Conservation (phyloP, 2,888 invertebrate genomes). For the Eremobia ochroleuca region DNA sequence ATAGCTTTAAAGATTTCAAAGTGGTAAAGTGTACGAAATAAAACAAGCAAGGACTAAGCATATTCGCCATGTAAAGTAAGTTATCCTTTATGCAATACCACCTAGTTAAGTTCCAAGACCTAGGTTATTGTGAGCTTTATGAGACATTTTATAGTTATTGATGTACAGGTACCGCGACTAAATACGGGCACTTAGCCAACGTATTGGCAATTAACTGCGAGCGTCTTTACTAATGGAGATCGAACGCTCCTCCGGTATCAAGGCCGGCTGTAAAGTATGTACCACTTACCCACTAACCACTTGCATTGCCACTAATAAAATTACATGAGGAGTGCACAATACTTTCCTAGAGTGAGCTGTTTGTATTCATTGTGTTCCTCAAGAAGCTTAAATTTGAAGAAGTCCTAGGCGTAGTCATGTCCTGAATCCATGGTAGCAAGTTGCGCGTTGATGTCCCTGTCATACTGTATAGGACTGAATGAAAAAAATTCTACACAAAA, state of each 20-base stretch:
- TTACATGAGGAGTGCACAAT: constrained; percentile 18
- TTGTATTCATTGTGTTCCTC: neutral
- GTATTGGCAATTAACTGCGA: constrained; percentile 84
- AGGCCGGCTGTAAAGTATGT: constrained; percentile 69
- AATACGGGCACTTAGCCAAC: constrained; percentile 82
- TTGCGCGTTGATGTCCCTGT: neutral
- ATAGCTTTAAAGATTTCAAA: neutral
- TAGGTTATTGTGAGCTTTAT: constrained; percentile 39
- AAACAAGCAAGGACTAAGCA: neutral
- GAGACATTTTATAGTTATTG: constrained; percentile 64
- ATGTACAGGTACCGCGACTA: constrained; percentile 77
- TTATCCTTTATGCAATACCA: neutral
- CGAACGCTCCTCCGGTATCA: constrained; percentile 72
- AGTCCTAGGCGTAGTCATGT: neutral
- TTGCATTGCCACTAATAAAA: constrained; percentile 39
- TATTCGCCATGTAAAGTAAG: neutral
- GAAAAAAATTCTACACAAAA: neutral
- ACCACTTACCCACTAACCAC: too few species aligned
- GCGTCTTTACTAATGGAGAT: constrained; percentile 82
- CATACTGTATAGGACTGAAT: neutral
- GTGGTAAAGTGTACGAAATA: neutral
- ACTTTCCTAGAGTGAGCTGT: neutral
- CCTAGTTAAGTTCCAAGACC: neutral
- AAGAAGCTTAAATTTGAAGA: neutral
- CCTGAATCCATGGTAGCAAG: neutral